Conservation (phyloP, 2,797 vertebrate genomes). For the Notamacropus eugenii region DNA sequence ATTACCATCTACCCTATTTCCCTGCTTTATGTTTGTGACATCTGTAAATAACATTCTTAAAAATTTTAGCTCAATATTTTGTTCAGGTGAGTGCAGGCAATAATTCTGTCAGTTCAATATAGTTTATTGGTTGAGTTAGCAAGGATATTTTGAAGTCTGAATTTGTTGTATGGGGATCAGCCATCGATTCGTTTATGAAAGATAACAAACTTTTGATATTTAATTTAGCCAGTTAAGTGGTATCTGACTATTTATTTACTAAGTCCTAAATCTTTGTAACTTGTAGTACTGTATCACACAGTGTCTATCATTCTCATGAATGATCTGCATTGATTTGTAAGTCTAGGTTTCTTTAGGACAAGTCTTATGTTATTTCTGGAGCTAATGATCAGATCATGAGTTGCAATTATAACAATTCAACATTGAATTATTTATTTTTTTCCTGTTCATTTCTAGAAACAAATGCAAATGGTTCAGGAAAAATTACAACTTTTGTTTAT, state of each 20-base stretch:
- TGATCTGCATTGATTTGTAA: background rate
- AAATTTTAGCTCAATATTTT: background rate
- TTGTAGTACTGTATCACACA: background rate
- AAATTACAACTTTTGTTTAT: background rate
- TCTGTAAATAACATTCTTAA: background rate
- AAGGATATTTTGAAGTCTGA: background rate
- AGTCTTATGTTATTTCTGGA: background rate
- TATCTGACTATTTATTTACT: background rate
- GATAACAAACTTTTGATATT: background rate
- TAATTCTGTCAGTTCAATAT: background rate
- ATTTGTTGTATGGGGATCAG: background rate
- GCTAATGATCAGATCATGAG: background rate
- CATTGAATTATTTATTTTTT: background rate
- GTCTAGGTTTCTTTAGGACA: background rate
- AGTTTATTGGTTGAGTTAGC: background rate
- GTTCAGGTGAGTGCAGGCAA: background rate
- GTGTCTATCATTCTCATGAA: background rate
- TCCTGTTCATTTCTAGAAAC: background rate
- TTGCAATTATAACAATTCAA: background rate
- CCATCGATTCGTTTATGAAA: background rate
- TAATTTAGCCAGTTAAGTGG: background rate
- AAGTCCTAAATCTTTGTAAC: background rate
- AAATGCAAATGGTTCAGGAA: background rate
- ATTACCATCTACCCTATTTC: background rate
- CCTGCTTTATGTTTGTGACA: background rate